phyloP scores from a whole-genome alignment of 2,888 invertebrate species.

The Ashinkailepas kermadecensis region DNA sequence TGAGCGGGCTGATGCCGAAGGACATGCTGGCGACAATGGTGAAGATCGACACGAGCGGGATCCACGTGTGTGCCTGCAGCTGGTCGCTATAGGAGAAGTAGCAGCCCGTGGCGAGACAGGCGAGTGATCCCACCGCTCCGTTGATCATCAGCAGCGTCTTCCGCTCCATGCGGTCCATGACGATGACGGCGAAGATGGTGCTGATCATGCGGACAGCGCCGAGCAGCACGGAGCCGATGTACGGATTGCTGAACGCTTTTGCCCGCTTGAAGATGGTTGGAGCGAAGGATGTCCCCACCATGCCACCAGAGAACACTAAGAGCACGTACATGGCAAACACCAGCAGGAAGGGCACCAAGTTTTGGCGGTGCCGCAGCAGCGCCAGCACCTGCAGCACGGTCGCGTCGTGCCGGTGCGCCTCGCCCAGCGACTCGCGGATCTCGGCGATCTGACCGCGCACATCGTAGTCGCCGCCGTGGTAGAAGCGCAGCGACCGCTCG shows the following conservation, averaged over 20 bases:
- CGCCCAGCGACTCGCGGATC: neutral
- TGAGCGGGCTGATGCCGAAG: neutral
- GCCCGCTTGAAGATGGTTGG: neutral
- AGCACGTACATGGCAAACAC: neutral
- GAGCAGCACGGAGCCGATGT: neutral
- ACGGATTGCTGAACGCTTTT: neutral
- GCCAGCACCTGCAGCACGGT: neutral
- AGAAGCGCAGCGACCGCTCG: neutral
- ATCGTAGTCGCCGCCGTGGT: neutral
- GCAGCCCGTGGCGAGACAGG: neutral
- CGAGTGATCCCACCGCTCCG: neutral
- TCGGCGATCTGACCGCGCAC: neutral
- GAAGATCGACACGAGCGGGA: neutral
- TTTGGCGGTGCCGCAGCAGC: neutral
- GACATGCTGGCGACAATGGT: neutral
- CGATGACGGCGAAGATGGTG: neutral
- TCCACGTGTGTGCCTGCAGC: neutral
- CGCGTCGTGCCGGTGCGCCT: neutral
- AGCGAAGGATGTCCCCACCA: neutral
- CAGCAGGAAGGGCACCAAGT: neutral
- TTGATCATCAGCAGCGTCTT: neutral
- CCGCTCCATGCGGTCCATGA: neutral
- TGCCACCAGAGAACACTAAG: neutral
- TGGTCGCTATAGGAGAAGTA: neutral
- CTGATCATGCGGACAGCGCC: neutral